Conservation (phyloP, 2,797 vertebrate species). For the Rousettus madagascariensis region DNA sequence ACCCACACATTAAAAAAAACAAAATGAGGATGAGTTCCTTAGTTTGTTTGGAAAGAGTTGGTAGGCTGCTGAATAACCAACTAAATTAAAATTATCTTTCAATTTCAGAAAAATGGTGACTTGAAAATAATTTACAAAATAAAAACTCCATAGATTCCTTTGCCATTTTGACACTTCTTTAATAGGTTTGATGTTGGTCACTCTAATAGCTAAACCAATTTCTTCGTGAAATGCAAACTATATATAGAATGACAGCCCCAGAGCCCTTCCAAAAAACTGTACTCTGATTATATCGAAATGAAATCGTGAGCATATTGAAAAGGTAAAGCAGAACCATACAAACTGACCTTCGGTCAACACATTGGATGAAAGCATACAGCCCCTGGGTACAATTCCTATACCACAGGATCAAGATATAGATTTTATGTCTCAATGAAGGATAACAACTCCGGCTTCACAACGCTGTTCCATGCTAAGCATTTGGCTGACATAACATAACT, state of each 20-base stretch:
- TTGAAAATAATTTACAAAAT: neutral
- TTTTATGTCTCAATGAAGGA: conserved; percentile 74
- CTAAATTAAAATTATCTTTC: neutral
- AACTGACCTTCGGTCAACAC: conserved; percentile 40
- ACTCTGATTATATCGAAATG: conserved; percentile 23
- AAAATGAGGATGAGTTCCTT: neutral
- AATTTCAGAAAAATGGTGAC: neutral
- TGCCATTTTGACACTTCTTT: neutral
- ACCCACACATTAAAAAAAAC: neutral
- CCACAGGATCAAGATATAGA: conserved; percentile 64
- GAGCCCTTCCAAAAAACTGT: neutral
- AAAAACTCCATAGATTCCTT: neutral
- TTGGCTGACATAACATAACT: conserved; percentile 75
- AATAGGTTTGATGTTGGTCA: neutral
- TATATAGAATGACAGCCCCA: conserved; percentile 11
- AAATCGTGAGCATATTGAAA: neutral
- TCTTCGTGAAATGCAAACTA: conserved; percentile 19
- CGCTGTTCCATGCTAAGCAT: conserved; percentile 52
- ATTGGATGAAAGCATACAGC: neutral
- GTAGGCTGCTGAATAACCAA: neutral
- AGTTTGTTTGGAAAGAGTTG: neutral
- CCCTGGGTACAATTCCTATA: conserved; percentile 28
- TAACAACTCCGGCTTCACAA: conserved; percentile 54
- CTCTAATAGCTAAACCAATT: neutral
- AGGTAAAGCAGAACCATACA: neutral